A percentile compares a stretch with the other conserved stretches of the same genome.
Conservation (phyloP, 1,140 invertebrate genomes). For the Hylaeus volcanicus region DNA sequence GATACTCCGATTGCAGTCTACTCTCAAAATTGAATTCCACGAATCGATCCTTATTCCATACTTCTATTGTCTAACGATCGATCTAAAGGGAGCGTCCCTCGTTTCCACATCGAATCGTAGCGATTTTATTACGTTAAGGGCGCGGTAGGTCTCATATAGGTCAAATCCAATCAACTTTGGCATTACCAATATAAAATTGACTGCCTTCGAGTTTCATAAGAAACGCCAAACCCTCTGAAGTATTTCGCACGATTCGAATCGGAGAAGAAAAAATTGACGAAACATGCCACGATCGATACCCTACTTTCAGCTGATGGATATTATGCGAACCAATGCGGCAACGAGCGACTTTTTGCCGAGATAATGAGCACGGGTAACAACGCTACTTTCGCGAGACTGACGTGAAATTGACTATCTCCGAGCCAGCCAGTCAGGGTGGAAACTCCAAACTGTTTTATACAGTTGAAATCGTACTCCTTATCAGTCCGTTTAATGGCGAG, state of each 20-base stretch:
- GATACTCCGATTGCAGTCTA: too few species aligned
- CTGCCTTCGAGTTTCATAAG: not conserved
- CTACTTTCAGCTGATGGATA: not conserved
- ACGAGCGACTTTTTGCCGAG: slow-evolving; percentile 1
- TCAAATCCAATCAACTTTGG: not conserved
- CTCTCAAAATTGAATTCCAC: too few species aligned
- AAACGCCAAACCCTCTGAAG: not conserved
- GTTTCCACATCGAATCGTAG: slow-evolving; percentile 24
- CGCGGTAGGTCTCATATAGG: slow-evolving; percentile 17
- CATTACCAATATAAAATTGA: not conserved
- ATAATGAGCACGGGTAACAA: slow-evolving; percentile 1
- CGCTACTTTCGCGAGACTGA: slow-evolving; percentile 1
- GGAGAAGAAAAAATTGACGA: not conserved
- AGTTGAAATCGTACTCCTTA: slow-evolving; percentile 24
- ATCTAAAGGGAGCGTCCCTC: not conserved
- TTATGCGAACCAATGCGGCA: not conserved
- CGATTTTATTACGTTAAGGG: slow-evolving; percentile 24
- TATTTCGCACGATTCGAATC: not conserved
- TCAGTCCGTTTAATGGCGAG: slow-evolving; percentile 12
- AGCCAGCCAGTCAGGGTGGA: not conserved
- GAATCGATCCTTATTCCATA: too few species aligned
- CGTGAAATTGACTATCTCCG: slow-evolving; percentile 1
- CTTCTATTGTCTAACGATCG: not conserved
- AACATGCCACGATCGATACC: not conserved
- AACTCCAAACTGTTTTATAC: slow-evolving; percentile 7